Conservation (phyloP, 1,140 invertebrate species). For the Lepidurus packardi region DNA sequence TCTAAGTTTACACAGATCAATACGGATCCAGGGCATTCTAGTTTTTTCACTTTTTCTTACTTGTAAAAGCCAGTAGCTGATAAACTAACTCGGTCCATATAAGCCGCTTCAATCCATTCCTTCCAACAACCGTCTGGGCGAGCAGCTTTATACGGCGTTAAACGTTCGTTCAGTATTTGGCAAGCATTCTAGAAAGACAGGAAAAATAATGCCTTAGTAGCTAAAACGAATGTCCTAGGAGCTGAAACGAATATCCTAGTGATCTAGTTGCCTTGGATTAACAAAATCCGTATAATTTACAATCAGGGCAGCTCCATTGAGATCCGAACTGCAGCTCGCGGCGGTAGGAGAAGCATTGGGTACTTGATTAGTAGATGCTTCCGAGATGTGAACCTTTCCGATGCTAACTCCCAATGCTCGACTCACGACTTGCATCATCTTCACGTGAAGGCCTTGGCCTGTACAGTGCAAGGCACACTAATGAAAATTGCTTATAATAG, state of each 20-base stretch:
- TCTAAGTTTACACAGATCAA: slow-evolving; percentile 35
- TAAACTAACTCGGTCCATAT: slow-evolving; percentile 69
- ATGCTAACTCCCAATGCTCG: slow-evolving; percentile 64
- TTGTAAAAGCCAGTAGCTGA: slow-evolving; percentile 79
- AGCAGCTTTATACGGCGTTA: slow-evolving; percentile 68
- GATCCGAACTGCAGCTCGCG: slow-evolving; percentile 82
- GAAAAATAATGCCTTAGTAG: neutral
- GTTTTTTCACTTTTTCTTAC: neutral
- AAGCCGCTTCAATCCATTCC: slow-evolving; percentile 75
- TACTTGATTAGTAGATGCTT: slow-evolving; percentile 87
- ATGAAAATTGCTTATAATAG: too few relatives aligned
- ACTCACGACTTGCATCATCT: slow-evolving; percentile 85
- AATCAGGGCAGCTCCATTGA: slow-evolving; percentile 91
- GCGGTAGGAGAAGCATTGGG: slow-evolving; percentile 90
- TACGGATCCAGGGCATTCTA: neutral
- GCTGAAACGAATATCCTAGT: too few relatives aligned
- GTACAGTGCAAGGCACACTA: too few relatives aligned
- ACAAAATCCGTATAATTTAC: slow-evolving; percentile 39
- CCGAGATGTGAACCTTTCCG: slow-evolving; percentile 75
- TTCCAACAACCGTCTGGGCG: slow-evolving; percentile 80
- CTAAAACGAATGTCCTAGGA: too few relatives aligned
- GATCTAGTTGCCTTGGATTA: neutral
- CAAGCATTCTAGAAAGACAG: slow-evolving; percentile 29
- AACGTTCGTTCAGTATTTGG: slow-evolving; percentile 58
- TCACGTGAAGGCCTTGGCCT: slow-evolving; percentile 87